phyloP scores from a whole-genome alignment of 2,888 invertebrate genomes.

The Machimus atricapillus region DNA sequence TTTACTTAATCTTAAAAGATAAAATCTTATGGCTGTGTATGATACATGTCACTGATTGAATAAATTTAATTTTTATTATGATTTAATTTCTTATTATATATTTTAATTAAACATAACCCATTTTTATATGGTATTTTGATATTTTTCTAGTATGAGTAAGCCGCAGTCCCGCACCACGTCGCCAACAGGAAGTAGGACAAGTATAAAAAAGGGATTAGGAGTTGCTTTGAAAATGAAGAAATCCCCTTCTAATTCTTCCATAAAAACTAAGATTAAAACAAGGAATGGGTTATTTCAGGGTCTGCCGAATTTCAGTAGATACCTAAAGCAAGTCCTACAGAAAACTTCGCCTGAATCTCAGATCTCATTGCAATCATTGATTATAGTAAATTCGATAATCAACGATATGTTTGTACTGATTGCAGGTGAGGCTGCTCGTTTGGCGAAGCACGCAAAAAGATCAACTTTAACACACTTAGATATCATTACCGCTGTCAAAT shows the following conservation, averaged over 20 bases:
- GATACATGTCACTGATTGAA: too few relatives aligned
- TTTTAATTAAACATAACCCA: background rate
- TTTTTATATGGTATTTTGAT: background rate
- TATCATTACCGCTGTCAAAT: constrained; percentile 18
- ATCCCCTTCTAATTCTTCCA: background rate
- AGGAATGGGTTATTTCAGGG: background rate
- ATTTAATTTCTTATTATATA: background rate
- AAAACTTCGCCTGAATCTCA: background rate
- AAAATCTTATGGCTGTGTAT: too few relatives aligned
- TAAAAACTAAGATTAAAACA: background rate
- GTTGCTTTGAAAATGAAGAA: too few relatives aligned
- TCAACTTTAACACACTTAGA: constrained; percentile 29
- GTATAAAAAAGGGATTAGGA: too few relatives aligned
- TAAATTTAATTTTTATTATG: too few relatives aligned
- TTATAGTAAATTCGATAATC: constrained; percentile 32
- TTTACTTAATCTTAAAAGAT: too few relatives aligned
- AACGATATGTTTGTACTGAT: constrained; percentile 40
- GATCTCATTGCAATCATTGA: constrained; percentile 27
- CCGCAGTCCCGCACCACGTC: background rate
- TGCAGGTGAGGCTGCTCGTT: constrained; percentile 14
- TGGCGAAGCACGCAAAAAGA: background rate
- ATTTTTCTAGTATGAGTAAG: background rate
- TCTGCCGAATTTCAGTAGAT: background rate
- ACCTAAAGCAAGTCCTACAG: constrained; percentile 4
- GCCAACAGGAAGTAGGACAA: background rate